Evolutionary conservation across 2,888 invertebrate species (phyloP).

Genomic region (Ariolimax columbianus): DNA sequence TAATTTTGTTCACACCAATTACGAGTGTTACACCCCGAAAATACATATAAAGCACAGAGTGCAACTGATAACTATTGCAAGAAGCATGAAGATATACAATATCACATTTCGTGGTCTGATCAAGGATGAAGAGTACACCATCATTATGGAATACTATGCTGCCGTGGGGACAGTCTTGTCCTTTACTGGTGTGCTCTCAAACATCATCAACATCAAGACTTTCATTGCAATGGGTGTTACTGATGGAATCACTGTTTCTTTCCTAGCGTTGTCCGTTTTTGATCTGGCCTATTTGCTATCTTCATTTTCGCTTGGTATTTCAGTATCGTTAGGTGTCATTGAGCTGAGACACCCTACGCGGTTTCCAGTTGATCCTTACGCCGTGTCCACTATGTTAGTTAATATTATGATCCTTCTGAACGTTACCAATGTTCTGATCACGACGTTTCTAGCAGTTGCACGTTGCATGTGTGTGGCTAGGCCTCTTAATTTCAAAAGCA

Average conservation of each 20-base stretch:
- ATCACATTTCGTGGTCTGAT: too few relatives aligned
- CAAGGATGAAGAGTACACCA: too few relatives aligned
- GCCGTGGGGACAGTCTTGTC: not conserved
- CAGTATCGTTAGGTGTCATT: too few relatives aligned
- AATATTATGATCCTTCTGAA: not conserved
- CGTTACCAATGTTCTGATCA: conserved; percentile 25
- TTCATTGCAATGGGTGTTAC: not conserved
- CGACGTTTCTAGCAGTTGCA: conserved; percentile 5
- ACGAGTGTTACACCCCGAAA: too few relatives aligned
- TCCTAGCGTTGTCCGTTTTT: not conserved
- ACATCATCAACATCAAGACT: conserved; percentile 8
- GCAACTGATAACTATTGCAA: too few relatives aligned
- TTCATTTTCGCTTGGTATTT: too few relatives aligned
- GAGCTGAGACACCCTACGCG: too few relatives aligned
- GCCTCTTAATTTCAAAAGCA: not conserved
- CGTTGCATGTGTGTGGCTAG: conserved; percentile 13
- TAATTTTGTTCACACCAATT: too few relatives aligned
- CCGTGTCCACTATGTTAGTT: not conserved
- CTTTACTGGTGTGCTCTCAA: not conserved
- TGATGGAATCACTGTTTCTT: not conserved
- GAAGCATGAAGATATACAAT: too few relatives aligned
- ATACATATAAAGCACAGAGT: too few relatives aligned
- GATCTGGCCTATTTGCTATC: not conserved
- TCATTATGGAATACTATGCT: too few relatives aligned
- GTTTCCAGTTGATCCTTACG: too few relatives aligned